phyloP scores from a whole-genome alignment of 2,113 vertebrate genomes.

The Rhinolophus ferrumequinum region DNA sequence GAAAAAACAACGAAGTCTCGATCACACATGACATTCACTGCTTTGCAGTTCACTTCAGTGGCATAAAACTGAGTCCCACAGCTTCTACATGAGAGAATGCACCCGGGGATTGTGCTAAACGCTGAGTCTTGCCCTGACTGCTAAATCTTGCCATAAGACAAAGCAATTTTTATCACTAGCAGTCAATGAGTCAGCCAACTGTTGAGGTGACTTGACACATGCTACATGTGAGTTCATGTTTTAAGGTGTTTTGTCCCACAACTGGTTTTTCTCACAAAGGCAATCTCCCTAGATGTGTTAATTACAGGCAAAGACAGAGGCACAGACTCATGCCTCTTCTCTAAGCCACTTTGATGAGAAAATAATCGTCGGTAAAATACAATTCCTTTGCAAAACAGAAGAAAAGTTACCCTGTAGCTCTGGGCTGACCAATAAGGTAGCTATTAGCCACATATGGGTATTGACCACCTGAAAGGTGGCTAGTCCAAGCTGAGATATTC shows the following conservation, averaged over 20 bases:
- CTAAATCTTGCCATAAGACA: not conserved
- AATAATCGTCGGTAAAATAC: not conserved
- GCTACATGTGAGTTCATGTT: conserved; percentile 43
- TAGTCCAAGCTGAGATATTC: not conserved
- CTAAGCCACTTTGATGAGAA: not conserved
- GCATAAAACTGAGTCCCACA: not conserved
- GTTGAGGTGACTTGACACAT: not conserved
- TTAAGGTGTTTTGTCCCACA: conserved; percentile 53
- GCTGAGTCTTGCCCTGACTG: not conserved
- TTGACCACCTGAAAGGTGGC: not conserved
- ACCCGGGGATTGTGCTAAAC: not conserved
- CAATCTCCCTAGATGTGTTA: conserved; percentile 56
- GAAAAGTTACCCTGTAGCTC: not conserved
- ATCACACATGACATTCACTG: not conserved
- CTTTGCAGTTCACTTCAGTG: not conserved
- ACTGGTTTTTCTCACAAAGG: conserved; percentile 66
- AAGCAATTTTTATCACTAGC: not conserved
- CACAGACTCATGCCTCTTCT: conserved; percentile 56
- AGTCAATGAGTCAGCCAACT: not conserved
- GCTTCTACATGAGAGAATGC: not conserved
- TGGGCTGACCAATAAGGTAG: not conserved
- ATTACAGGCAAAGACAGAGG: conserved; percentile 67
- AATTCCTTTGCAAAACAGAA: not conserved
- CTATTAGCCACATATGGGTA: not conserved
- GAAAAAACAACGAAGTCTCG: not conserved